phyloP scores from a whole-genome alignment of 92 coral and sea anemone species.

The Phenganax stokvisi region DNA sequence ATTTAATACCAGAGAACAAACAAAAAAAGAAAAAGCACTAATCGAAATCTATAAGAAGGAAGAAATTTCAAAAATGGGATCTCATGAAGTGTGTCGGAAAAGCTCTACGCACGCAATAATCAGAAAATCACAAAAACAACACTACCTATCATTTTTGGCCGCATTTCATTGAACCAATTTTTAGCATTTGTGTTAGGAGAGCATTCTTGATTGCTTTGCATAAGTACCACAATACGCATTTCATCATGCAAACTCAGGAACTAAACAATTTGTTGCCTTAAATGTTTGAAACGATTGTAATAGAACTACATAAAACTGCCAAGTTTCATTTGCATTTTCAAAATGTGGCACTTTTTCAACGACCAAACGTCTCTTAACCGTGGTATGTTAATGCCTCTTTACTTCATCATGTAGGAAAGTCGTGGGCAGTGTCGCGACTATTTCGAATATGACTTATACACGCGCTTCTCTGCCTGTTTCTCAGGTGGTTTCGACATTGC shows the following conservation, averaged over 20 bases:
- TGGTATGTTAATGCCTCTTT: not conserved
- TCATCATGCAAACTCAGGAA: not conserved
- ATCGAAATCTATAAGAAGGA: not conserved
- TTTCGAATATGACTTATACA: not conserved
- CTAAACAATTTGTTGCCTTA: conserved; percentile 9
- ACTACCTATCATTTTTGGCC: conserved; percentile 12
- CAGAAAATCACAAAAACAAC: conserved; percentile 15
- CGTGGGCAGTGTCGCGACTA: conserved; percentile 6
- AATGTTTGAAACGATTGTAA: not conserved
- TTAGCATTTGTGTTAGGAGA: not conserved
- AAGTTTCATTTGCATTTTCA: not conserved
- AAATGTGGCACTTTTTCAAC: not conserved
- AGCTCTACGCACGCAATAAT: not conserved
- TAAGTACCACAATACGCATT: too few species aligned
- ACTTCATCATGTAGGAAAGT: not conserved
- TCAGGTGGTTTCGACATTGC: not conserved
- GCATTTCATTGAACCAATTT: not conserved
- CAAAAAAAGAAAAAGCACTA: not conserved
- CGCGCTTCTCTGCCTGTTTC: not conserved
- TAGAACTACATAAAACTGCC: not conserved
- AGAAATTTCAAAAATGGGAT: not conserved
- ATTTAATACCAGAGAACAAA: not conserved
- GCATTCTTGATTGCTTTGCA: too few species aligned
- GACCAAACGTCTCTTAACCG: not conserved
- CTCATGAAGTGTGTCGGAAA: too few species aligned